Evolutionary conservation across 2,888 invertebrate genomes (phyloP), one percentile per base, ranked within the genome.

Genomic region (Oxystoma pomonae): DNA sequence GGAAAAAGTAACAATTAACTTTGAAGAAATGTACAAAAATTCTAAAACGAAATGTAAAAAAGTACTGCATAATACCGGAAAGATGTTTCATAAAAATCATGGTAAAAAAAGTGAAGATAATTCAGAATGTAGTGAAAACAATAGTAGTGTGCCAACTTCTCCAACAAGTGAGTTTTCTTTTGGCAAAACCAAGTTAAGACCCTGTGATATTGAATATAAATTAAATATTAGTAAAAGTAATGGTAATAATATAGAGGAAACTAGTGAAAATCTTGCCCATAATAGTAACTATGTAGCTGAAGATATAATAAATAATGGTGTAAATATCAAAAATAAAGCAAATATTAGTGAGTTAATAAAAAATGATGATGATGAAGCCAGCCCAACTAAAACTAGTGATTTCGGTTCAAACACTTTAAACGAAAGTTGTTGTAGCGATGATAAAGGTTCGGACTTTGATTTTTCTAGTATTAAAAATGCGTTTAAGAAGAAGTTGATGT

Each of bases 1-100:
- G 60, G 78, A 78, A 17, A 77, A 75, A 62, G 63, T 76, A 12
- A 68, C 69, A 0, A 73, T 77, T 1, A 78, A 78, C 58, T 69
- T 81, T 12, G 80, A 80, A 66, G 79, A 77, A 66, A 74, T 80
- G 71, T 79, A 79, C 68, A 79, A 78, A 70, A 75, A 71, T 55
- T 80, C 80, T 1, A 79, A 78, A 65, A 74, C 72, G 59, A 79
- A 78, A 65, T 80, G 79, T 70, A 78, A 76, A 65, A 77, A 74
- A 60, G 75, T 79, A 57, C 66, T 80, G 17, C 66, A 67, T 17
- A 78, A 70, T 22, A 80, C 79, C 3, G 76, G 77, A 20, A 79
- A 76, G 69, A 75, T 80, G 7, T 78, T 79, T 65, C 72, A 72
- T 56, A 72, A 69, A 53, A 72, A 71, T 21, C 60, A 63, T 3